Percentiles rank a stretch among this genome's conserved stretches.
Conservation (phyloP, 2,888 invertebrate genomes). For the Nymphalis c-album region DNA sequence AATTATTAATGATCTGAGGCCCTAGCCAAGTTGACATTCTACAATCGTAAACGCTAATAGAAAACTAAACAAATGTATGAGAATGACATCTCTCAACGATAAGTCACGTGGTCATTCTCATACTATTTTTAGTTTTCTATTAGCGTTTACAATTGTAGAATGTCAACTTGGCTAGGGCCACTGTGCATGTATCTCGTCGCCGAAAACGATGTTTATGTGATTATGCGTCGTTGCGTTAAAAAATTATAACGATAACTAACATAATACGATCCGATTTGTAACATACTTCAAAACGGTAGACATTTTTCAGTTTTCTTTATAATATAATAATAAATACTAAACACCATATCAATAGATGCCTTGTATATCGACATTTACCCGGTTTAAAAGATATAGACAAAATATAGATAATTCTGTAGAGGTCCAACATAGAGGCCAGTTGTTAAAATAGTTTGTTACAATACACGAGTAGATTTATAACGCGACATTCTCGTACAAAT, state of each 20-base stretch:
- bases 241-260: slow-evolving; percentile 11
- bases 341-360: slow-evolving; percentile 38
- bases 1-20: too few species aligned
- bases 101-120: too few species aligned
- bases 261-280: slow-evolving; percentile 36
- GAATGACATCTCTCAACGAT: too few species aligned
- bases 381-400: slow-evolving; percentile 30
- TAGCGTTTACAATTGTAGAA: too few species aligned
- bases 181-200: slow-evolving; percentile 45
- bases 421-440: slow-evolving; percentile 20
- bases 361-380: slow-evolving; percentile 32
- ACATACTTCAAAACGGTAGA: slow-evolving; percentile 10
- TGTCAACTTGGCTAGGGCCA: too few species aligned
- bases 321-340: slow-evolving; percentile 23
- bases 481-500: slow-evolving; percentile 27
- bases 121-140: too few species aligned
- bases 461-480: slow-evolving; percentile 27
- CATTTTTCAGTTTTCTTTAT: slow-evolving; percentile 14
- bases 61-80: too few species aligned
- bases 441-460: slow-evolving; percentile 28
- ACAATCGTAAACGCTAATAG: too few species aligned
- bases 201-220: not conserved
- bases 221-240: slow-evolving; percentile 14
- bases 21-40: too few species aligned
- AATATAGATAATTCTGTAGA: slow-evolving; percentile 25